Base-by-base conservation (phyloP, 2,797 vertebrate genomes). In the Delichon dasypus region DNA sequence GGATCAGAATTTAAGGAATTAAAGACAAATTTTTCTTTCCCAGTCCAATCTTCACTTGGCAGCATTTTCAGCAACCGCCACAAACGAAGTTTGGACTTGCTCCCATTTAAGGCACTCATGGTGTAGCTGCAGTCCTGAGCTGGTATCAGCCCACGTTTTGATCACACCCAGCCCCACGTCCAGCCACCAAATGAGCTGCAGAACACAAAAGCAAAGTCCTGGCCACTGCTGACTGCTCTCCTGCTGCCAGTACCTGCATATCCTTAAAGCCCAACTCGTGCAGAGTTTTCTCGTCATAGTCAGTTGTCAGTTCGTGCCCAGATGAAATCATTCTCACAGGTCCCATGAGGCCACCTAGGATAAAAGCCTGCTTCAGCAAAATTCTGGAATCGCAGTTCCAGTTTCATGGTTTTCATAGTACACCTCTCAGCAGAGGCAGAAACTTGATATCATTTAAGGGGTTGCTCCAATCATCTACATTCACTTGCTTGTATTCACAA, bases 291-390 rank as follows among this genome's bases (percentile, higher is more conserved):
- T 99, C 99, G 93, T 99, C 99, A 30, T 99, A 99, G 97, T 99
- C 99, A 0, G 99, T 99, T 93, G 99, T 99, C 91, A 99, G 98
- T 50, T 99, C 99, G 42, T 99, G 99, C 57, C 99, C 99, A 22
- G 99, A 99, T 64, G 99, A 99, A 97, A 99, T 99, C 99, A 99
- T 99, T 87, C 99, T 98, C 54, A 99, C 99, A 4, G 99, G 99
- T 90, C 99, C 99, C 99, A 99, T 99, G 82, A 99, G 97, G 88
- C 99, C 99, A 60, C 99, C 99, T 99, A 95, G 76, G 91, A 94
- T 64, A 92, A 38, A 95, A 64, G 16, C 9, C 64, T 16, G 93
- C 62, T 83, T 81, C 15, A 92, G 25, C 60, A 45, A 51, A 79
- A n/a, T 55, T 72, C 68, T 68, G 27, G 20, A 66, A 60, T 34